Evolutionary conservation across 2,113 vertebrate species (phyloP), one percentile per base, ranked within the genome.

Genomic region (Neolamprologus cancellatus): DNA sequence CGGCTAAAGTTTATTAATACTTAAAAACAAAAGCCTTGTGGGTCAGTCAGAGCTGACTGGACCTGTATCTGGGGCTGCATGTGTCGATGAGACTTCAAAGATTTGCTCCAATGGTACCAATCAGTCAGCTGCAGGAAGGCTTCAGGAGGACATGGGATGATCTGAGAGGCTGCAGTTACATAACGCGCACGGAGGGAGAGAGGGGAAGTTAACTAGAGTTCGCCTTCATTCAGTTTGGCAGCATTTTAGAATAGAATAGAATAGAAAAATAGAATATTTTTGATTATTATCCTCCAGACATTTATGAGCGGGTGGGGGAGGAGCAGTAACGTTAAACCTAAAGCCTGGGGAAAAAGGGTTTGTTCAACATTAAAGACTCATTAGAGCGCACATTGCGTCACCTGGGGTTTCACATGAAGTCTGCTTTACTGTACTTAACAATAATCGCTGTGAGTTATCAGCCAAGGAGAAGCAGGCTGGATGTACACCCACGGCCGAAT

Each of bases 101-200:
- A 55, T 66, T 52, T 84, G 86, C 53, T 84, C 78, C 69, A 79
- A 82, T 88, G 69, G 69, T 76, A 36, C 61, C 82, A 52, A 69
- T 86, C 91, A 81, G 87, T 76, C 64, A 59, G 44, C 78, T 28
- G 54, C 50, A 7, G 8, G 34, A 54, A 85, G 93, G 66, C 91
- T 83, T 10, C 81, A 78, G 82, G 54, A 94, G 88, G 84, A 82
- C 74, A 5, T 8, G 64, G 4, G 87, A 59, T 90, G 88, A 92
- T 86, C 93, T 94, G 85, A 89, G 18, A 92, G 87, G 64, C 53
- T 84, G 82, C 44, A 15, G 79, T 94, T 94, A 90, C 93, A 89
- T 91, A 94, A 94, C 66, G 34, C 46, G 55, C 50, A 2, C 5
- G 6, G 30, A 50, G 71, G 18, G 14, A 28, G 66, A 71, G 36